Evolutionary conservation across 2,797 vertebrate species (phyloP), one percentile per base, ranked within the genome.

Genomic region (Nyctalus aviator): DNA sequence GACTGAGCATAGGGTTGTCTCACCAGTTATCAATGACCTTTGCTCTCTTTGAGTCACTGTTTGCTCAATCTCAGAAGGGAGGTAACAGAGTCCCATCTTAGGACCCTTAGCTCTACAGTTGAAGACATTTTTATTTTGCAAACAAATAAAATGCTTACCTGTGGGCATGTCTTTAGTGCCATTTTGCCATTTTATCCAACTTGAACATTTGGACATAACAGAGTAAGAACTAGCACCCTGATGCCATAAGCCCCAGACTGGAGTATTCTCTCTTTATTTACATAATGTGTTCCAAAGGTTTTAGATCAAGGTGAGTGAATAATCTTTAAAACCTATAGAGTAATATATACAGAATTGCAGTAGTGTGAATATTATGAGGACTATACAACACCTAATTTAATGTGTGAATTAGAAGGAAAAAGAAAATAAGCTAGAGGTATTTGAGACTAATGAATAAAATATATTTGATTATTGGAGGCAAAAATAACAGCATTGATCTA

Each of bases 401-500:
- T 46, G 14, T 66, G 4, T 72, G 14, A 66, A 66, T 32, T 88
- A 72, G 11, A 90, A 69, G 14, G n/a, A n/a, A 68, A 90, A 90
- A 23, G 10, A 48, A 93, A 92, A 87, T 69, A 73, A 90, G 13
- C 23, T 69, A 18, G 21, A 84, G 55, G 10, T 64, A 46, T 50
- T 79, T 87, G n/a, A 73, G 20, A 84, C 37, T 12, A 87, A 21
- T 84, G 59, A 90, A 11, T 73, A 71, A 95, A 93, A 88, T 18
- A 59, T 25, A 72, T n/a, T 21, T 46, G 79, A 81, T 79, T 57
- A 84, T 27, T 90, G 4, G 8, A 79, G 35, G 76, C 41, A 68
- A 83, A 55, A 41, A 66, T 50, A 37, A 37, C 23, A 79, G 32
- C 32, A 0, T 76, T 75, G 66, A 88, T 30, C 59, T 90, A 93